Conservation (phyloP, 1,140 invertebrate species). For the Papilio dardanus region DNA sequence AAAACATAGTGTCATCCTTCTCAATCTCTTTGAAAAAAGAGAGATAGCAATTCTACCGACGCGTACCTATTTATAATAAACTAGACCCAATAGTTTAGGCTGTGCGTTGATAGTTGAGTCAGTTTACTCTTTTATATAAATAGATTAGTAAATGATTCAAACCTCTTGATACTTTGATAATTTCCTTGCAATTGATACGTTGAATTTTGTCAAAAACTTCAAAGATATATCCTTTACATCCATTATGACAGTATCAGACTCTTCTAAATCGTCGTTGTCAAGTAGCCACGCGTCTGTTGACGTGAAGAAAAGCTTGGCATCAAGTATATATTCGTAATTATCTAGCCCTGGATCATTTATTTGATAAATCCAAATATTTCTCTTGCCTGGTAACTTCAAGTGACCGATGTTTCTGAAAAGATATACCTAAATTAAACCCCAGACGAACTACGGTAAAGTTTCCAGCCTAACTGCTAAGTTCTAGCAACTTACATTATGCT, state of each 20-base stretch:
- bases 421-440: not conserved
- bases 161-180: slow-evolving; percentile 72
- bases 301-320: slow-evolving; percentile 86
- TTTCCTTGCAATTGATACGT: slow-evolving; percentile 64
- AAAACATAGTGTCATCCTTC: not conserved
- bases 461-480: too few relatives aligned
- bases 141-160: not conserved
- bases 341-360: slow-evolving; percentile 84
- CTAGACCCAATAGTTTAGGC: too few relatives aligned
- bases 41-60: not conserved
- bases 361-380: slow-evolving; percentile 83
- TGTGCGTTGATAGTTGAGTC: too few relatives aligned
- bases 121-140: not conserved
- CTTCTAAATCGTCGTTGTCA: slow-evolving; percentile 69
- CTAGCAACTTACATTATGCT: slow-evolving; percentile 79
- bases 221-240: slow-evolving; percentile 85
- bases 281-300: slow-evolving; percentile 85
- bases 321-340: slow-evolving; percentile 85
- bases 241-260: slow-evolving; percentile 86
- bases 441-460: too few relatives aligned
- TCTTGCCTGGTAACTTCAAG: slow-evolving; percentile 76
- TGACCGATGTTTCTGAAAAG: slow-evolving; percentile 64
- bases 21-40: not conserved
- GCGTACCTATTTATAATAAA: too few relatives aligned
- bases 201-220: slow-evolving; percentile 82